A percentile compares a stretch with the other conserved stretches of the same genome.
Evolutionary conservation across 2,888 invertebrate species (phyloP).

Genomic region (Cryptocephalus moraei): DNA sequence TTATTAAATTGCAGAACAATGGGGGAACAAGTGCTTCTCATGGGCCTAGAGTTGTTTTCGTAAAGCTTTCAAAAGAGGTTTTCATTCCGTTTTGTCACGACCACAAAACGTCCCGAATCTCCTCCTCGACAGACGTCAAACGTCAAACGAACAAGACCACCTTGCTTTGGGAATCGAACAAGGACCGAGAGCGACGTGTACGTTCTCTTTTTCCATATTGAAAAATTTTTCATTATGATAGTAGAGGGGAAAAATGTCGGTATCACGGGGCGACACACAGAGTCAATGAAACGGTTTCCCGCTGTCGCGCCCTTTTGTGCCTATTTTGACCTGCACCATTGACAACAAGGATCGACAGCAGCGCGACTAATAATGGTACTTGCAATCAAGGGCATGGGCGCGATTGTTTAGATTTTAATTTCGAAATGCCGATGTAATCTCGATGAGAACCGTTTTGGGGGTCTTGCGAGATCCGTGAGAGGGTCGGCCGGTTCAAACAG

Average conservation of each 20-base stretch:
- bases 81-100: too few species aligned
- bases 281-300: constrained; percentile 29
- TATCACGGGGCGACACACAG: constrained; percentile 29
- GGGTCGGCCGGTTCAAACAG: too few species aligned
- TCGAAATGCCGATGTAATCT: constrained; percentile 29
- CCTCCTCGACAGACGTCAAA: constrained; percentile 21
- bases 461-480: constrained; percentile 5
- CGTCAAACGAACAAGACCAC: constrained; percentile 27
- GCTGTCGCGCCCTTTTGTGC: constrained; percentile 24
- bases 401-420: constrained; percentile 31
- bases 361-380: constrained; percentile 24
- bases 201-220: neutral
- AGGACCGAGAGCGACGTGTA: constrained; percentile 6
- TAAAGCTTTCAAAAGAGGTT: too few species aligned
- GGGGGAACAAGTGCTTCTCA: too few species aligned
- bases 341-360: constrained; percentile 33
- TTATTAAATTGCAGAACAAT: too few species aligned
- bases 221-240: constrained; percentile 16
- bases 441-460: constrained; percentile 26
- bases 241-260: constrained; percentile 28
- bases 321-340: constrained; percentile 29
- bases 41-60: too few species aligned
- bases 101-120: too few species aligned
- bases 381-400: constrained; percentile 22
- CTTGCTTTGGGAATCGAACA: constrained; percentile 31